Evolutionary conservation across 1,140 invertebrate species (phyloP).

Genomic region (Phymorhynchus buccinoides): DNA sequence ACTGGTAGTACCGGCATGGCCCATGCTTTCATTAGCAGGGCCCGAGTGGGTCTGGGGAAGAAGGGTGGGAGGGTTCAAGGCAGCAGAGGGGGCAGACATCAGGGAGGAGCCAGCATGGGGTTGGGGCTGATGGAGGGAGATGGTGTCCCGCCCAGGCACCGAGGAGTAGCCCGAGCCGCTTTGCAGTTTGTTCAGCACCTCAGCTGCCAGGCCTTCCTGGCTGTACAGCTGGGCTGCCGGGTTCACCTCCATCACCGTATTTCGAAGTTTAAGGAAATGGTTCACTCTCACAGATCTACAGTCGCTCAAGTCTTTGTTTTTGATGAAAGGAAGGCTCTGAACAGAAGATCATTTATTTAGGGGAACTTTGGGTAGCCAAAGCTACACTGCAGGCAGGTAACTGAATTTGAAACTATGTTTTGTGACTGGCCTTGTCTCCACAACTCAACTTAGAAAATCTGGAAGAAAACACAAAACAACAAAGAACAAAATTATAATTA

Average conservation of each 20-base stretch:
- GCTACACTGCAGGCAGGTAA: not conserved
- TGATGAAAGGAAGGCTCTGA: not conserved
- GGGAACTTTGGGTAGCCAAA: not conserved
- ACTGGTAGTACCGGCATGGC: not conserved
- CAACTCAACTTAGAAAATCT: no score
- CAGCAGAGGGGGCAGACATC: not conserved
- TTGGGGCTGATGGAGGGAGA: not conserved
- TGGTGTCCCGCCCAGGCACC: no score
- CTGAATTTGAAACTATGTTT: not conserved
- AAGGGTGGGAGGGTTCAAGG: not conserved
- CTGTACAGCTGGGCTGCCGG: not conserved
- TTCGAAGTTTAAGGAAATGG: no score
- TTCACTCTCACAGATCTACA: no score
- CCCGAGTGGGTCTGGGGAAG: not conserved
- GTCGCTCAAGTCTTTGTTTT: not conserved
- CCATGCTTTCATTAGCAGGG: not conserved
- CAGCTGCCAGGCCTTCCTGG: constrained; percentile 1
- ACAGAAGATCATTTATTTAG: not conserved
- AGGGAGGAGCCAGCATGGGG: not conserved
- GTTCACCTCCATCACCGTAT: not conserved
- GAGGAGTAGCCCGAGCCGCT: not conserved
- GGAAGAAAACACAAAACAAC: no score
- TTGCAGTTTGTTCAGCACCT: constrained; percentile 23
- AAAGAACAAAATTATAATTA: no score
- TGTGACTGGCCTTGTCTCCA: not conserved